Percentiles rank a stretch among this genome's conserved stretches.
These are phyloP conservation scores for Psylliodes chrysocephalus DNA, from an alignment of 2,888 invertebrate genomes.

Conservation along the genomic window DNA sequence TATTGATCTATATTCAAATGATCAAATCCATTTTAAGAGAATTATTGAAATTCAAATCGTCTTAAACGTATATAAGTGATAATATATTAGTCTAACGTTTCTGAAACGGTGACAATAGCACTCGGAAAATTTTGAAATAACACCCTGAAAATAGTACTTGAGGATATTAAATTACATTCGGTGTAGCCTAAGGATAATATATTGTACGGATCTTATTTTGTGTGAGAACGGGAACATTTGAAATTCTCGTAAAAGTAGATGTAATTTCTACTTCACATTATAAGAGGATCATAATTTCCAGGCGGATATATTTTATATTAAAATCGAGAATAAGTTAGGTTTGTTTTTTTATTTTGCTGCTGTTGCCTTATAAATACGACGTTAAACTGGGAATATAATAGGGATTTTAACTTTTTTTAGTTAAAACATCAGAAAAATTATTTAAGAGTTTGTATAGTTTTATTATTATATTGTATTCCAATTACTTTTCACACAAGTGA, in stretches of 20 bases:
- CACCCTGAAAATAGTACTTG: slow-evolving; percentile 32
- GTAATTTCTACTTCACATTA: slow-evolving; percentile 23
- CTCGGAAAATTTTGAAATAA: slow-evolving; percentile 27
- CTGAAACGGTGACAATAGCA: slow-evolving; percentile 34
- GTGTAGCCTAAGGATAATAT: slow-evolving; percentile 26
- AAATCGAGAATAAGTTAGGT: too few relatives aligned
- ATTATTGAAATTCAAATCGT: slow-evolving; percentile 23
- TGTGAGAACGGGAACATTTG: slow-evolving; percentile 21
- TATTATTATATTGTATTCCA: too few relatives aligned
- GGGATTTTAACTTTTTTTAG: too few relatives aligned
- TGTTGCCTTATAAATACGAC: too few relatives aligned
- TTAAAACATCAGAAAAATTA: too few relatives aligned
- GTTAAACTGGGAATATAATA: too few relatives aligned
- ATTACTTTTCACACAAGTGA: too few relatives aligned
- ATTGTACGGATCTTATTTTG: slow-evolving; percentile 24
- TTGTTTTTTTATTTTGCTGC: too few relatives aligned
- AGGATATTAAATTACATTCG: slow-evolving; percentile 36
- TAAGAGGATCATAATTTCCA: slow-evolving; percentile 20
- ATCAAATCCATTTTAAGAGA: slow-evolving; percentile 15
- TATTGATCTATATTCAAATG: slow-evolving; percentile 1
- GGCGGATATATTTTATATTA: neutral
- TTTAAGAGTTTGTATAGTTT: too few relatives aligned
- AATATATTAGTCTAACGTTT: slow-evolving; percentile 25
- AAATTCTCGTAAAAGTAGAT: slow-evolving; percentile 20
- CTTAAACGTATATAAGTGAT: slow-evolving; percentile 25